Evolutionary conservation across 2,888 invertebrate genomes (phyloP), one percentile per base, ranked within the genome.

Genomic region (Ophion ellenae): DNA sequence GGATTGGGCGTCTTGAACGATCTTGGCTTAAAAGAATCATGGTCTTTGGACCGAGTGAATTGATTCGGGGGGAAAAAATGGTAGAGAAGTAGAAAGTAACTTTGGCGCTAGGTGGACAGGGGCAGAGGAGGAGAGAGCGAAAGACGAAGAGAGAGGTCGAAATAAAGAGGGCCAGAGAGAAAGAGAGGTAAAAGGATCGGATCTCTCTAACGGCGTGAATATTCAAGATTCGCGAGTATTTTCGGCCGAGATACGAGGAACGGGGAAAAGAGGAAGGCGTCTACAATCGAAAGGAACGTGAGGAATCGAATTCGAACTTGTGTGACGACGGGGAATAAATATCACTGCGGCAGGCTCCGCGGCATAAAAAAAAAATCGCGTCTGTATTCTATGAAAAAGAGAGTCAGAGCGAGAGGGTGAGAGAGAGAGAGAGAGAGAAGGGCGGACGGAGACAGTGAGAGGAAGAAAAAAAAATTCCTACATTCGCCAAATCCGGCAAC

Each of bases 191-290:
- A 5, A 64, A 64, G 61, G 69, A 84, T 81, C 11, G 47, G 20
- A 36, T 67, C 75, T 71, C 20, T 6, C 67, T 76, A 64, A 79
- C 79, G 59, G 53, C 66, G 59, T 67, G 47, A 59, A 45, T 79
- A 64, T 85, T 63, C 79, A 70, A 36, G 57, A 71, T 85, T 73
- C 69, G 73, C 28, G 73, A 63, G 45, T 83, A 83, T 83, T 85
- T 85, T 83, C 79, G 4, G 36, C 20, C n/a, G 24, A 45, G 78
- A 71, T 76, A 69, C 74, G 67, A 76, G 64, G 73, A 53, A 67
- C 32, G 47, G 57, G 53, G 75, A 67, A 59, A 32, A 24, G 66
- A 59, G 64, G 69, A 85, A 59, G 79, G 76, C 81, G 76, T 85
- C 75, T 71, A 77, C 63, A 71, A 82, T 85, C 70, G 78, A 32